These are phyloP conservation scores for Platycheirus albimanus DNA, from an alignment of 2,888 invertebrate species.

Conservation along the genomic window DNA sequence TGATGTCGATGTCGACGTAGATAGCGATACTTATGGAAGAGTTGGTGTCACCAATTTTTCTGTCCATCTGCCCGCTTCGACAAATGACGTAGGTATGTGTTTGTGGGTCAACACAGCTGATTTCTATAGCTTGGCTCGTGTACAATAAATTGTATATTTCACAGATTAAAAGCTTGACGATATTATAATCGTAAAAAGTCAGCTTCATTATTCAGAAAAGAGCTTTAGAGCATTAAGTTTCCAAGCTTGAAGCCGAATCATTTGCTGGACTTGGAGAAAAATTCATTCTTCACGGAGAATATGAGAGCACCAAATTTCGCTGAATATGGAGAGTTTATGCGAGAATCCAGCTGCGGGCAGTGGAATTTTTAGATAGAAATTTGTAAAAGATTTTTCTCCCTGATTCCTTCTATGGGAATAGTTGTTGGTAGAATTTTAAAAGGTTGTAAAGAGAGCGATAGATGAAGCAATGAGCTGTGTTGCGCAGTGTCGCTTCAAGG, in stretches of 20 bases:
- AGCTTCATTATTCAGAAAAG: background rate
- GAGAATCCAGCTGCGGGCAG: background rate
- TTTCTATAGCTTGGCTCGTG: too few relatives aligned
- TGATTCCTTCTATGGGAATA: too few relatives aligned
- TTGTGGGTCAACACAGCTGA: constrained; percentile 13
- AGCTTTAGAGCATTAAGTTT: background rate
- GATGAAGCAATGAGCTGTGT: background rate
- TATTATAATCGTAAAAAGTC: too few relatives aligned
- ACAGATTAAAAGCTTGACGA: background rate
- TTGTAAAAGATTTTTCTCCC: too few relatives aligned
- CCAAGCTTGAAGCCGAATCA: background rate
- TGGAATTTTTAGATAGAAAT: too few relatives aligned
- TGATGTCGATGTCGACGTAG: too few relatives aligned
- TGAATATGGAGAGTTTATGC: constrained; percentile 58
- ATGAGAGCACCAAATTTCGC: constrained; percentile 23
- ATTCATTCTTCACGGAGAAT: constrained; percentile 54
- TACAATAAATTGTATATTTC: background rate
- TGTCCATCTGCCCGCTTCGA: too few relatives aligned
- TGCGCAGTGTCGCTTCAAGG: constrained; percentile 46
- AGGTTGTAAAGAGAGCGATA: background rate
- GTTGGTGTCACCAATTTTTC: too few relatives aligned
- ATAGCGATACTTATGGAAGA: too few relatives aligned
- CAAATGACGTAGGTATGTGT: background rate
- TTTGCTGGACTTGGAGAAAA: background rate
- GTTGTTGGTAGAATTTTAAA: background rate